Evolutionary conservation across 2,888 invertebrate species (phyloP).

Genomic region (Coecobrya sp.): DNA sequence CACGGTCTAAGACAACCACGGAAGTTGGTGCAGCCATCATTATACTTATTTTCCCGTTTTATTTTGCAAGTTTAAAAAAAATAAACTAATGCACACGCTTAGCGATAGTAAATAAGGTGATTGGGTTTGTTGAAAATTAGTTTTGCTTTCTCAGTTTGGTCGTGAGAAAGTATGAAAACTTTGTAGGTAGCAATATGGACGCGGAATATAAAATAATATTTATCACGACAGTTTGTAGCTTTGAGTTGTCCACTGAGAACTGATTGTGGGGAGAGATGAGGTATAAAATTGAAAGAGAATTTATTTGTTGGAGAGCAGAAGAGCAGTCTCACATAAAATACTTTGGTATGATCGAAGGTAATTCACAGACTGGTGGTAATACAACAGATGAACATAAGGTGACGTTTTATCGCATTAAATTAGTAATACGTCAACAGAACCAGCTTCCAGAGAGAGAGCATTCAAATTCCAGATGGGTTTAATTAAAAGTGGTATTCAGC

Average conservation of each 20-base stretch:
- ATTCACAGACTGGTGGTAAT: not conserved
- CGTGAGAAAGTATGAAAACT: no score
- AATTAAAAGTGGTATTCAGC: not conserved
- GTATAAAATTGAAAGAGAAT: constrained; percentile 11
- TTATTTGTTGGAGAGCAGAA: no score
- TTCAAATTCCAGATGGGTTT: not conserved
- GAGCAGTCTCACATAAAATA: constrained; percentile 61
- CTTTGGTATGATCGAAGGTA: constrained; percentile 47
- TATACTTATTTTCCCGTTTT: not conserved
- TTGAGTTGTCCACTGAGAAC: not conserved
- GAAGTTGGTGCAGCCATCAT: constrained; percentile 92
- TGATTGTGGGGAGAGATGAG: not conserved
- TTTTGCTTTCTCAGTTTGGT: not conserved
- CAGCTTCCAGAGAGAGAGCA: not conserved
- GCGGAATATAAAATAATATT: not conserved
- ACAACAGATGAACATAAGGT: not conserved
- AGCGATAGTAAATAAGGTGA: no score
- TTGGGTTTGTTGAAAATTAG: not conserved
- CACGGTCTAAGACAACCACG: constrained; percentile 97
- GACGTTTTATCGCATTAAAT: not conserved
- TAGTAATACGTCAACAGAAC: not conserved
- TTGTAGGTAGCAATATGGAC: no score
- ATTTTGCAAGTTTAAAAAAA: not conserved
- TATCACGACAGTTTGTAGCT: not conserved
- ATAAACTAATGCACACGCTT: not conserved